phyloP scores from a whole-genome alignment of 2,113 vertebrate genomes.

The Accipiter virgatus region DNA sequence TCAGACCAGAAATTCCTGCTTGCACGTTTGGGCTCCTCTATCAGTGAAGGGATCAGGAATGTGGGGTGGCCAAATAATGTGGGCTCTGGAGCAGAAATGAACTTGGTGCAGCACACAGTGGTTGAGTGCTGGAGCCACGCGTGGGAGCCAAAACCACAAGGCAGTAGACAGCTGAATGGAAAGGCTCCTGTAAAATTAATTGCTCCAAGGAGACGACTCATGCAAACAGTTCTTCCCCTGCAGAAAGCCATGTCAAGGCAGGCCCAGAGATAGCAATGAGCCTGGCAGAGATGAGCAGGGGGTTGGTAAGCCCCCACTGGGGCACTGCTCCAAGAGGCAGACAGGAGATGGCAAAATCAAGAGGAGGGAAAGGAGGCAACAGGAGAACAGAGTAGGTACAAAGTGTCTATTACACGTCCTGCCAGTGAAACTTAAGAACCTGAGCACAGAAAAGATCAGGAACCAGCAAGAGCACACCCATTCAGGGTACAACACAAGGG shows the following conservation, averaged over 20 bases:
- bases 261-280: not conserved
- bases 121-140: not conserved
- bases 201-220: not conserved
- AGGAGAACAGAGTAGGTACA: too few species aligned
- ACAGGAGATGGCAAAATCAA: not conserved
- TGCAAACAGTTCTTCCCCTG: not conserved
- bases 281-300: not conserved
- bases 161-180: not conserved
- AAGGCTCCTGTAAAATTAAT: not conserved
- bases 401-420: too few species aligned
- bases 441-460: not conserved
- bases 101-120: not conserved
- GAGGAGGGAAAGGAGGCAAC: not conserved
- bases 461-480: not conserved
- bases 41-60: not conserved
- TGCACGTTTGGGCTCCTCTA: not conserved
- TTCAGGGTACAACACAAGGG: too few species aligned
- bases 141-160: not conserved
- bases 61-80: too few species aligned
- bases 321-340: not conserved
- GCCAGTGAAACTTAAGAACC: not conserved
- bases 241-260: not conserved
- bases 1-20: not conserved
- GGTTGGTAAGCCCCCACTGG: not conserved
- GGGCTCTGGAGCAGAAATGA: not conserved